phyloP scores from a whole-genome alignment of 2,113 vertebrate species.

The Ailurus styani region DNA sequence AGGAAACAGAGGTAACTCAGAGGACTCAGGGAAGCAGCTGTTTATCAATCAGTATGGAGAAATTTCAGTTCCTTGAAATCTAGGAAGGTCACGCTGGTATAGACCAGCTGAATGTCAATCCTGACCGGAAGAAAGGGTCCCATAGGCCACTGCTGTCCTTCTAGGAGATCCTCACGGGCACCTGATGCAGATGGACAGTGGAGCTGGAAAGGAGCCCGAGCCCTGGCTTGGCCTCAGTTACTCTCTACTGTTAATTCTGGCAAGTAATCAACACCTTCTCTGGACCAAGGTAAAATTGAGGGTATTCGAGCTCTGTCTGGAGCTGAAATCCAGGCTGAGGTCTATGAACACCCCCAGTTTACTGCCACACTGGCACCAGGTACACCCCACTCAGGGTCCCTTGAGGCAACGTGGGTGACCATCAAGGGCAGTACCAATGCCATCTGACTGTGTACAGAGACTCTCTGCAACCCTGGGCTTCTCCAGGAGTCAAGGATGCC shows the following conservation, averaged over 20 bases:
- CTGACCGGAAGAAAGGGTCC: neutral
- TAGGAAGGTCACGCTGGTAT: neutral
- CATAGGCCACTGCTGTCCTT: neutral
- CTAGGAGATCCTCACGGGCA: neutral
- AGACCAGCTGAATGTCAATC: neutral
- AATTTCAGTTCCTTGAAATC: neutral
- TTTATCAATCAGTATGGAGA: neutral
- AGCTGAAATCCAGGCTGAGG: neutral
- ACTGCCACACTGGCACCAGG: neutral
- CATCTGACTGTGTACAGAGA: neutral
- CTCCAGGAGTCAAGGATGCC: neutral
- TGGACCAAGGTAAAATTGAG: neutral
- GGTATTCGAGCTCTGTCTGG: neutral
- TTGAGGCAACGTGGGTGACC: neutral
- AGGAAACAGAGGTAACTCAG: neutral
- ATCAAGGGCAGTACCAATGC: neutral
- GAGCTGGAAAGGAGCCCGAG: neutral
- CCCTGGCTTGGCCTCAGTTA: neutral
- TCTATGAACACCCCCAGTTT: neutral
- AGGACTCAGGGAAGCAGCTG: neutral
- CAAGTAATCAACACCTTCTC: neutral
- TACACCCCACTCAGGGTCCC: neutral
- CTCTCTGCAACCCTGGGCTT: neutral
- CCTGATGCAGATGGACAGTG: no score
- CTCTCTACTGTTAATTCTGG: neutral